phyloP scores from a whole-genome alignment of 2,888 invertebrate genomes.

The Stratiomys singularior region DNA sequence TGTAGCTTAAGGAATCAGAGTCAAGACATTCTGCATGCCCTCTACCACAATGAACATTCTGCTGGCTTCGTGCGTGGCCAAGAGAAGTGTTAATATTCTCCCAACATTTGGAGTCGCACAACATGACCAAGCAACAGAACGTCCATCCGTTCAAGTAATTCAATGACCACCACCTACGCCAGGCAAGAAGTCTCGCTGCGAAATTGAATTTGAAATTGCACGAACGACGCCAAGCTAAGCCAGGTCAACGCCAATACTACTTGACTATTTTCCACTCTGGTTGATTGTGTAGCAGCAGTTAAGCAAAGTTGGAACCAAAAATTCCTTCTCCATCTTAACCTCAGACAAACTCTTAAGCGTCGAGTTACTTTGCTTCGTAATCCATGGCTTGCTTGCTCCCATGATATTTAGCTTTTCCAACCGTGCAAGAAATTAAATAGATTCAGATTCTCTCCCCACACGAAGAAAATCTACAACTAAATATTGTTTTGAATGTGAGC shows the following conservation, averaged over 20 bases:
- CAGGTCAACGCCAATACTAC: not conserved
- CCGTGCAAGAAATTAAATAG: too few relatives aligned
- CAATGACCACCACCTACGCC: constrained; percentile 27
- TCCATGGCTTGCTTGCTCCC: too few relatives aligned
- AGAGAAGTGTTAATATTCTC: constrained; percentile 15
- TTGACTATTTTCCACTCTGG: not conserved
- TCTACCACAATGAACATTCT: not conserved
- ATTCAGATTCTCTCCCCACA: too few relatives aligned
- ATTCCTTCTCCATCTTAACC: too few relatives aligned
- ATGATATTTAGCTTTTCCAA: too few relatives aligned
- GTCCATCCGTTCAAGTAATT: not conserved
- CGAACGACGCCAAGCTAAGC: constrained; percentile 10
- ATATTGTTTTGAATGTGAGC: too few relatives aligned
- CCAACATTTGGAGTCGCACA: not conserved
- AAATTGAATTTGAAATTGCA: constrained; percentile 16
- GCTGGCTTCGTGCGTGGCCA: not conserved
- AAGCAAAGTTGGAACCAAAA: too few relatives aligned
- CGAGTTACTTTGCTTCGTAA: too few relatives aligned
- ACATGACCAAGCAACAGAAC: constrained; percentile 6
- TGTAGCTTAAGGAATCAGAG: not conserved
- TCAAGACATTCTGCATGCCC: not conserved
- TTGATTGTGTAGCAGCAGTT: not conserved
- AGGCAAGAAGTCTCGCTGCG: not conserved
- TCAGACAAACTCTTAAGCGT: too few relatives aligned
- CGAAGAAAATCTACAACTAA: too few relatives aligned